These are phyloP conservation scores for Rhagoletis pomonella DNA, from an alignment of 1,140 invertebrate genomes.

Conservation along the genomic window DNA sequence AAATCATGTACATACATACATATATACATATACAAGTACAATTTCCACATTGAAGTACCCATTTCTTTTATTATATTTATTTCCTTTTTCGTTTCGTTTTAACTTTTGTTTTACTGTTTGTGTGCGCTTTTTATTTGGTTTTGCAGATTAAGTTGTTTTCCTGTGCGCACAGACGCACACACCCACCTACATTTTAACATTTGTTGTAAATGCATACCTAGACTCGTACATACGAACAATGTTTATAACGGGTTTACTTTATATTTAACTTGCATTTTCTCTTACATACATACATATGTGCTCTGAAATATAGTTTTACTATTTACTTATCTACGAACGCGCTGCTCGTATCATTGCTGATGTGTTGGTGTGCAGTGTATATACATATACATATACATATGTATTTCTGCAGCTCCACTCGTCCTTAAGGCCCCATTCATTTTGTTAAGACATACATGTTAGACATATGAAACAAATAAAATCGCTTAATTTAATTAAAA, in stretches of 20 bases:
- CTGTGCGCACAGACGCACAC: not conserved
- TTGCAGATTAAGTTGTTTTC: conserved; percentile 51
- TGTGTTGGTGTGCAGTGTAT: not conserved
- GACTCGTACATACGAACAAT: not conserved
- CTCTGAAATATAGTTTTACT: not conserved
- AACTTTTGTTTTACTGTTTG: conserved; percentile 39
- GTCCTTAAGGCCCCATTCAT: conserved; percentile 45
- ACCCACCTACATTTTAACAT: not conserved
- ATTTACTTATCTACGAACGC: not conserved
- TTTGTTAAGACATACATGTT: not conserved
- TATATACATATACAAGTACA: no score
- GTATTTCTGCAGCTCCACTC: not conserved
- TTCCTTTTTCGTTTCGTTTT: not conserved
- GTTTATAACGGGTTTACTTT: not conserved
- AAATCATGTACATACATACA: conserved; percentile 14
- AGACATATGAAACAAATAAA: conserved; percentile 38
- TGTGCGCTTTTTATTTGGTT: conserved; percentile 43
- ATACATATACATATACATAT: not conserved
- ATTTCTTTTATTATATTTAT: conserved; percentile 25
- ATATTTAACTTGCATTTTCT: not conserved
- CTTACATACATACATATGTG: not conserved
- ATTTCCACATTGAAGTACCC: conserved; percentile 33
- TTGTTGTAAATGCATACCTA: not conserved
- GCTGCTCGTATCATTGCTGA: not conserved
- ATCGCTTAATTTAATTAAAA: conserved; percentile 52